A percentile compares a stretch with the other conserved stretches of the same genome.
Evolutionary conservation across 2,888 invertebrate genomes (phyloP).

Genomic region (Luperina nickerlii): DNA sequence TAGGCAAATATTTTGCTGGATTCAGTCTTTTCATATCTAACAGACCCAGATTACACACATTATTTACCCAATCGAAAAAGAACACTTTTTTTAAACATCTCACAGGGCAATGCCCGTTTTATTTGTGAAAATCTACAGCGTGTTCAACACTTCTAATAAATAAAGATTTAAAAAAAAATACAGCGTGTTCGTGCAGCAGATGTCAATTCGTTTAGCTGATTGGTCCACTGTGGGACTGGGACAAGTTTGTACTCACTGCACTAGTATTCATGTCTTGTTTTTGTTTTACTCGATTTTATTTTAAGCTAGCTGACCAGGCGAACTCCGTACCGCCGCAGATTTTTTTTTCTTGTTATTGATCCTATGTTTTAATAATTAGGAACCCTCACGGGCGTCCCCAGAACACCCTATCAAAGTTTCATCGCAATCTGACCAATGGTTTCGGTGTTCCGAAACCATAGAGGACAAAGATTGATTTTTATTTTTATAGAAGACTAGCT

Average conservation of each 20-base stretch:
- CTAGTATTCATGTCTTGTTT: conserved; percentile 2
- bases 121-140: conserved; percentile 29
- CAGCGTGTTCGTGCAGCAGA: conserved; percentile 17
- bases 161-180: no score
- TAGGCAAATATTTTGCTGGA: not conserved
- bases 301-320: no score
- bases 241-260: not conserved
- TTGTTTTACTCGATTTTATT: conserved; percentile 28
- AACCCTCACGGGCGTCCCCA: no score
- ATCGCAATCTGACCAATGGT: no score
- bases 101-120: not conserved
- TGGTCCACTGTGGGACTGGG: conserved; percentile 23
- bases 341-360: no score
- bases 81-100: conserved; percentile 27
- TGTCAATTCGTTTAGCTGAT: conserved; percentile 55
- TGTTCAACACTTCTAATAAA: no score
- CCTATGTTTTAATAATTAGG: no score
- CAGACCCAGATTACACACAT: not conserved
- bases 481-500: no score
- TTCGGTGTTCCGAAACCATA: no score
- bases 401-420: no score
- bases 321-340: no score
- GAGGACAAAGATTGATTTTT: no score
- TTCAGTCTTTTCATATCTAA: not conserved
- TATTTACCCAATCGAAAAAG: conserved; percentile 15